Evolutionary conservation across 2,113 vertebrate genomes (phyloP), one percentile per base, ranked within the genome.

Genomic region (Scophthalmus maximus): DNA sequence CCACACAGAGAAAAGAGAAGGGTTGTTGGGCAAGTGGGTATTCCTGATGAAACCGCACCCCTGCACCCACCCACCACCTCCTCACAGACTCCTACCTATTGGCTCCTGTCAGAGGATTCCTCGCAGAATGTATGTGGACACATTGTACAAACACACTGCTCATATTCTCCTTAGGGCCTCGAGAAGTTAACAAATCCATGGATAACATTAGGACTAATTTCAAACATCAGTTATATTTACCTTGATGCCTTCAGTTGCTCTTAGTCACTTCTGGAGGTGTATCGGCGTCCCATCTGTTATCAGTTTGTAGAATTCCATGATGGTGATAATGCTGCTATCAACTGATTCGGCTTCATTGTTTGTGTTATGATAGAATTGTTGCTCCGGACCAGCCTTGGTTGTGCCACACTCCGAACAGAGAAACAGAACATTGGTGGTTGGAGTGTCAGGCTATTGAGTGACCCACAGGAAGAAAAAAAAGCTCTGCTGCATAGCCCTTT

Each of bases 21-120:
- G 84, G 80, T 88, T 90, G 76, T 90, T 91, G 88, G 91, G 87
- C 88, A 85, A 88, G 87, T 75, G 89, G 92, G 92, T 92, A 93
- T 92, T 91, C 91, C 92, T 93, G 86, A 78, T 89, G 87, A 86
- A 89, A 81, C 87, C 87, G 80, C 87, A 91, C 83, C 84, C 87
- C 79, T 75, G 83, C 73, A 76, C 75, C 83, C 81, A 81, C 84
- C 85, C 87, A 85, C 83, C 76, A 68, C 82, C 79, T 83, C 78
- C 81, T 78, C 65, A 47, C 63, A 58, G 76, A 88, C 91, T 88
- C 90, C 89, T 87, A 92, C 93, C 89, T 87, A 77, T 73, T 76
- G 81, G 73, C 83, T 84, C 74, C 68, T 88, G 83, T 85, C 58
- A 55, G 89, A 91, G 90, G 91, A 90, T 90, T 91, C 91, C 90